A percentile compares a stretch with the other conserved stretches of the same genome.
phyloP scores from a whole-genome alignment of 1,140 invertebrate species.

The Danaus plexippus region DNA sequence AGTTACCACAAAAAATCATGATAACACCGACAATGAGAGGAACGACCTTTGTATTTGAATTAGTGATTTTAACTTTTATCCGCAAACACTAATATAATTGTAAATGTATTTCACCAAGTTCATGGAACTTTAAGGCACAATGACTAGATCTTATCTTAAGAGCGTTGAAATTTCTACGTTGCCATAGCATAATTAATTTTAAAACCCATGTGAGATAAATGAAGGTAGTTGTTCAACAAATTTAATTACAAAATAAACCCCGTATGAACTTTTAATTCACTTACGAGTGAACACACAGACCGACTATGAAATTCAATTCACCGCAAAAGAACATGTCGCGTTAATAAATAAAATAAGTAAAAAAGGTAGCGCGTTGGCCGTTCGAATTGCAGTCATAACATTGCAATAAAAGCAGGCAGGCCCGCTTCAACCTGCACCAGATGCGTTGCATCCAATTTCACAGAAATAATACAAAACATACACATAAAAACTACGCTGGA shows the following conservation, averaged over 20 bases:
- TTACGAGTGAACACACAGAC: conserved; percentile 24
- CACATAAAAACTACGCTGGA: conserved; percentile 23
- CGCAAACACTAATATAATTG: no score
- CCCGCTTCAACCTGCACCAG: conserved; percentile 35
- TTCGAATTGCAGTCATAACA: conserved; percentile 60
- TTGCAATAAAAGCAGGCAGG: conserved; percentile 44
- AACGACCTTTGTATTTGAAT: conserved; percentile 14
- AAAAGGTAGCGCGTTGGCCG: conserved; percentile 20
- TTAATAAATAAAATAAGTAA: conserved; percentile 33
- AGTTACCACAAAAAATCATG: conserved; percentile 8
- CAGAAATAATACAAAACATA: conserved; percentile 48
- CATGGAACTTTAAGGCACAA: conserved; percentile 7
- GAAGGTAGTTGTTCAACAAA: no score
- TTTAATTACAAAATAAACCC: no score
- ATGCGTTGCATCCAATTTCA: conserved; percentile 55
- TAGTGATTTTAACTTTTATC: conserved; percentile 3
- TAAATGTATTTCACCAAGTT: conserved; percentile 2
- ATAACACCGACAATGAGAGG: conserved; percentile 11
- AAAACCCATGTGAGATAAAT: no score
- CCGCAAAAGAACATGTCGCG: conserved; percentile 18
- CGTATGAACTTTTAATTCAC: conserved; percentile 21
- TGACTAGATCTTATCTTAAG: conserved; percentile 8
- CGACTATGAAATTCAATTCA: conserved; percentile 32
- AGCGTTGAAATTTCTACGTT: conserved; percentile 5
- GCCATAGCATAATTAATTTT: no score